Percentiles rank a stretch among this genome's conserved stretches.
Evolutionary conservation across 2,113 vertebrate species (phyloP).

Genomic region (Paradisaea rubra): DNA sequence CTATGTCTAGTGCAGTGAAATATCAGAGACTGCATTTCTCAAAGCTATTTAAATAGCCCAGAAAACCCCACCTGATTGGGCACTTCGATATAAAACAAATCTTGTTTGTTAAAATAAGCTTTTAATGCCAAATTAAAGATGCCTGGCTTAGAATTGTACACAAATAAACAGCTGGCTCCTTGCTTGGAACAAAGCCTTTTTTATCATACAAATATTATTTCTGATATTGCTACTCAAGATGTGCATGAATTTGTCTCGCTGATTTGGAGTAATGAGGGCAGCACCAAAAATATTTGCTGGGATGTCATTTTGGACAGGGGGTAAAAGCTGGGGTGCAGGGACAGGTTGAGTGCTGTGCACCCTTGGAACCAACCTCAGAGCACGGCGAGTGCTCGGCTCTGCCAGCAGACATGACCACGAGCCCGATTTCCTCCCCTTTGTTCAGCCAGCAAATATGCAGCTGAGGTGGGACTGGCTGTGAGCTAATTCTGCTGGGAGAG

Average conservation of each 20-base stretch:
- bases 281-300: background rate
- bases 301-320: background rate
- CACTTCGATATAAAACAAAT: background rate
- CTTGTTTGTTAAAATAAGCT: background rate
- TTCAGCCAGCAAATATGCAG: constrained; percentile 9
- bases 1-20: background rate
- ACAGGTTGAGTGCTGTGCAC: background rate
- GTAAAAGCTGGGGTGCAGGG: background rate
- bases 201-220: background rate
- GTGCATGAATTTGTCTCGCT: background rate
- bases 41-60: background rate
- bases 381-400: accelerated
- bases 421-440: background rate
- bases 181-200: background rate
- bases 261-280: background rate
- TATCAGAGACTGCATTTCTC: background rate
- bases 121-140: background rate
- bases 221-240: background rate
- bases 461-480: constrained; percentile 22
- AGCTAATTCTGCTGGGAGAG: background rate
- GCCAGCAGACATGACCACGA: background rate
- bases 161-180: background rate
- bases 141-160: background rate
- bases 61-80: background rate
- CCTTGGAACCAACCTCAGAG: background rate